Conservation (phyloP, 2,888 invertebrate genomes). For the Pharmacophagus antenor region DNA sequence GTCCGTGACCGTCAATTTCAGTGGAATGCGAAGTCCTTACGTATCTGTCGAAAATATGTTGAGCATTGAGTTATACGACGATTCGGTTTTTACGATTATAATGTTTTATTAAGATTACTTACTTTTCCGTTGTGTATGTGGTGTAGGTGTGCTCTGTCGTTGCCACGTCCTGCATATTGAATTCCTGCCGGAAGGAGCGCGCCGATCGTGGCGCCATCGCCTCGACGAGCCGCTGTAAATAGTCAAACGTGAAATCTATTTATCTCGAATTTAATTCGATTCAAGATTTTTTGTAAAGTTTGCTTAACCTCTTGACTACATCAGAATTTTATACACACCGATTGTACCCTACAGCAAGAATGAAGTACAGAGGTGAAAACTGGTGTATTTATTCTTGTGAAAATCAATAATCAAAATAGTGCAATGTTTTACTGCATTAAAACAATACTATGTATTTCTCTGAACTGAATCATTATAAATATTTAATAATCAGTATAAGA, state of each 20-base stretch:
- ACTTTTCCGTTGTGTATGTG: constrained; percentile 82
- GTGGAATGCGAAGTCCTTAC: constrained; percentile 80
- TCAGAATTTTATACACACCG: too few species aligned
- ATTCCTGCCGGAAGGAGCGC: constrained; percentile 90
- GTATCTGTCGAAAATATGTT: constrained; percentile 62
- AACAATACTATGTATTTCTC: too few species aligned
- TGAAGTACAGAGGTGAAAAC: too few species aligned
- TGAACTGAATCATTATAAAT: too few species aligned
- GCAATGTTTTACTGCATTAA: too few species aligned
- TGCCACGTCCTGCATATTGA: constrained; percentile 86
- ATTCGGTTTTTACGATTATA: neutral
- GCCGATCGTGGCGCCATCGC: constrained; percentile 86
- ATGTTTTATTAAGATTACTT: constrained; percentile 59
- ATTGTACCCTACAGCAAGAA: too few species aligned
- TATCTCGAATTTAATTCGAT: too few species aligned
- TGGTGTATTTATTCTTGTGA: too few species aligned
- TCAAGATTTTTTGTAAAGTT: too few species aligned
- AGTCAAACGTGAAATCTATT: too few species aligned
- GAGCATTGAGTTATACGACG: neutral
- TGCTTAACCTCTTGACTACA: neutral
- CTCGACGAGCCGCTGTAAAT: constrained; percentile 84
- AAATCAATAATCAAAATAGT: too few species aligned
- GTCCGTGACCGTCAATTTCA: constrained; percentile 74
- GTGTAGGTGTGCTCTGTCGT: constrained; percentile 84
- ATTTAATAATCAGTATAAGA: too few species aligned